Evolutionary conservation across 2,113 vertebrate genomes (phyloP).

Genomic region (Sarotherodon lohbergeri): DNA sequence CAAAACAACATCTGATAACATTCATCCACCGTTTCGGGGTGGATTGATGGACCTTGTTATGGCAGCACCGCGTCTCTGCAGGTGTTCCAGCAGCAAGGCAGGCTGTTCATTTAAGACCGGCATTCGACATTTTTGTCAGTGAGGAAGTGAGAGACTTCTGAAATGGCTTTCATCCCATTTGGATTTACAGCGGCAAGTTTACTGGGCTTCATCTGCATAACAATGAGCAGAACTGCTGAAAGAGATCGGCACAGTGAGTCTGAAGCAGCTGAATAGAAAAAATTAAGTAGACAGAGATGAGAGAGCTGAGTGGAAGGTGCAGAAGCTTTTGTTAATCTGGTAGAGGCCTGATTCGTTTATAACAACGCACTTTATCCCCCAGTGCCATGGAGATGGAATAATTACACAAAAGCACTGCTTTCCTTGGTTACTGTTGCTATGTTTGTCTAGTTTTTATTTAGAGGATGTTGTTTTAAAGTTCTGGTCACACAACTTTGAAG

Average conservation of each 20-base stretch:
- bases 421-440: neutral
- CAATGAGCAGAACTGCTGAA: conserved; percentile 23
- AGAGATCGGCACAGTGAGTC: conserved; percentile 8
- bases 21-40: neutral
- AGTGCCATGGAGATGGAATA: neutral
- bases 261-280: neutral
- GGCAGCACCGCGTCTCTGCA: neutral
- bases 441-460: neutral
- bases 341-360: neutral
- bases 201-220: conserved; percentile 59
- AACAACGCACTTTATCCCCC: neutral
- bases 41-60: neutral
- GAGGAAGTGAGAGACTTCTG: neutral
- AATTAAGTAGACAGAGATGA: neutral
- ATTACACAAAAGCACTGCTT: neutral
- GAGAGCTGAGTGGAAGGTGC: neutral
- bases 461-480: neutral
- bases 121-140: neutral
- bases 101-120: neutral
- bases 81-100: neutral
- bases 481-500: neutral
- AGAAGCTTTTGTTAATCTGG: neutral
- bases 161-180: conserved; percentile 24
- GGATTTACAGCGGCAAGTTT: conserved; percentile 38
- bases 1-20: neutral